Evolutionary conservation across 2,113 vertebrate genomes (phyloP).

Genomic region (Saguinus midas): DNA sequence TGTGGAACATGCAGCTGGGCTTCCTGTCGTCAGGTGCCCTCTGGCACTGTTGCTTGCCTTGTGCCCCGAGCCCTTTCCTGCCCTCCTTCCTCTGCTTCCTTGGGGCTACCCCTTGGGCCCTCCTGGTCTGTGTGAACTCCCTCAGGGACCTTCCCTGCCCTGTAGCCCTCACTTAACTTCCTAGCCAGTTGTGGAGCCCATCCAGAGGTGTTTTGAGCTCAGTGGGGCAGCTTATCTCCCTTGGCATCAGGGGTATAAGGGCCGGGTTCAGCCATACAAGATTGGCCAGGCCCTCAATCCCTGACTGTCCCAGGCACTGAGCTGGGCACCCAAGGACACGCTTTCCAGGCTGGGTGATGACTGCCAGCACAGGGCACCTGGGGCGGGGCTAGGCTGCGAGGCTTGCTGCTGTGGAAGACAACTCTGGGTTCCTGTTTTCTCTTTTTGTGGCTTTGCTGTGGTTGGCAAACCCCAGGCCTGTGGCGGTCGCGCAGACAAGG

Average conservation of each 20-base stretch:
- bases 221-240: background rate
- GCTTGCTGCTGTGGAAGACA: background rate
- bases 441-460: background rate
- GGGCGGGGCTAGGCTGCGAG: background rate
- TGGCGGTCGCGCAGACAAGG: accelerated
- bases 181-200: background rate
- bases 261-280: background rate
- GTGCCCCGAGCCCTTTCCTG: background rate
- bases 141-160: too few species aligned
- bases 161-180: background rate
- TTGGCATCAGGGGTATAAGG: background rate
- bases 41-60: background rate
- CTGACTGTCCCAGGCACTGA: background rate
- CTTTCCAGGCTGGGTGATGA: background rate
- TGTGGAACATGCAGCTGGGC: background rate
- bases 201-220: accelerated
- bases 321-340: background rate
- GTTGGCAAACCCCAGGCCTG: background rate
- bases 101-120: background rate
- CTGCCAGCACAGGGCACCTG: background rate
- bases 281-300: background rate
- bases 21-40: too few species aligned
- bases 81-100: background rate
- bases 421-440: background rate
- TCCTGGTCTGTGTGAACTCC: background rate